A percentile compares a stretch with the other conserved stretches of the same genome.
Evolutionary conservation across 2,797 vertebrate genomes (phyloP).

Genomic region (Cheirogaleus major): DNA sequence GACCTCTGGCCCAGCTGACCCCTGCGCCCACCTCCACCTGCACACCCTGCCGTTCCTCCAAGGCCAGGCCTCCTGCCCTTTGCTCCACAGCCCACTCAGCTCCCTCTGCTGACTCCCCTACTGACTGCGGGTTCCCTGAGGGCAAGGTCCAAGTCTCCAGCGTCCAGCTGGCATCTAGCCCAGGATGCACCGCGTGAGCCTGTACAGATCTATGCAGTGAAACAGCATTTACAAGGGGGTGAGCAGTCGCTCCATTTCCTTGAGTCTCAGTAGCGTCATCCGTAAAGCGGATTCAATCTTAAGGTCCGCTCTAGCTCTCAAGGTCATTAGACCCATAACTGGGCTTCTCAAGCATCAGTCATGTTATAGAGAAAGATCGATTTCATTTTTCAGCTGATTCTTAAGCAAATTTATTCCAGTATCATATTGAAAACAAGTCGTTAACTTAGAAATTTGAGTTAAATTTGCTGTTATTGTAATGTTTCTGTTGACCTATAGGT

Average conservation of each 20-base stretch:
- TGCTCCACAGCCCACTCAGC: not conserved
- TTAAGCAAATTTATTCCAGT: not conserved
- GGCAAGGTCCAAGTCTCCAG: not conserved
- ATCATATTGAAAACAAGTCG: not conserved
- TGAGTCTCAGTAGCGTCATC: not conserved
- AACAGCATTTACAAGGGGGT: not conserved
- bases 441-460: not conserved
- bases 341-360: not conserved
- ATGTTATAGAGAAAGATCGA: not conserved
- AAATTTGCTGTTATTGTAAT: not conserved
- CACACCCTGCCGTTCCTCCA: not conserved
- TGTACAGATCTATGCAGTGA: not conserved
- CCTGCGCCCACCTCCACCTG: not conserved
- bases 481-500: not conserved
- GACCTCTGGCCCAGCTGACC: not conserved
- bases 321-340: not conserved
- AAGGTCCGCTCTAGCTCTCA: not conserved
- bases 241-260: not conserved
- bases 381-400: not conserved
- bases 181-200: rapidly evolving
- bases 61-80: not conserved
- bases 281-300: not conserved
- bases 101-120: not conserved
- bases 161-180: not conserved
- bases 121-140: not conserved